Percentiles rank a stretch among this genome's conserved stretches.
phyloP scores from a whole-genome alignment of 2,888 invertebrate species.

The Digitonthophagus gazella region DNA sequence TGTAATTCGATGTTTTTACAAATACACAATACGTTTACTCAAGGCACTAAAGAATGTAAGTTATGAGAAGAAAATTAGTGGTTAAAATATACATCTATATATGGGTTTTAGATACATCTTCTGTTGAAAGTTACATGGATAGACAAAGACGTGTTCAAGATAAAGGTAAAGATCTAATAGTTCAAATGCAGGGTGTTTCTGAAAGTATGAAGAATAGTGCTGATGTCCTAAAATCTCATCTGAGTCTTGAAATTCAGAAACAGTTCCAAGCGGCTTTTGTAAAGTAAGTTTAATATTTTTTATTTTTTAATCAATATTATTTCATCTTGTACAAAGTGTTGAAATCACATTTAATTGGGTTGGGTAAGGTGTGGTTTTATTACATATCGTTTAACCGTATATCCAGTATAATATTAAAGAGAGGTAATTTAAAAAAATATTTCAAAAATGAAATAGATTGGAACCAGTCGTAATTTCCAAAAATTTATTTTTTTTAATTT shows the following conservation, averaged over 20 bases:
- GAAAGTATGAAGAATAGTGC: constrained; percentile 46
- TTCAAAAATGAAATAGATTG: too few species aligned
- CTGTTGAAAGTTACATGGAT: constrained; percentile 51
- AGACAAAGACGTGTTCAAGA: constrained; percentile 49
- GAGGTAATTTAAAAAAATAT: too few species aligned
- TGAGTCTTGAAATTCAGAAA: constrained; percentile 46
- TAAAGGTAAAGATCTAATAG: constrained; percentile 48
- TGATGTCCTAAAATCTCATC: constrained; percentile 43
- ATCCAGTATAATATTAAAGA: too few species aligned
- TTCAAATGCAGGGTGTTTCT: constrained; percentile 49
- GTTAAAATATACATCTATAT: constrained; percentile 11
- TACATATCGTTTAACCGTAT: too few species aligned
- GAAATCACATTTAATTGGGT: too few species aligned
- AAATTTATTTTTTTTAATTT: too few species aligned
- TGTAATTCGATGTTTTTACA: constrained; percentile 86
- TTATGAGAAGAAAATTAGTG: constrained; percentile 29
- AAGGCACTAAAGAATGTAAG: constrained; percentile 90
- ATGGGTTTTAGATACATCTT: constrained; percentile 49
- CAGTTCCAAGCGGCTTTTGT: constrained; percentile 46
- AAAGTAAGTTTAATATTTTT: constrained; percentile 39
- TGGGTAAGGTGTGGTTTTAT: too few species aligned
- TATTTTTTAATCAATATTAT: background rate
- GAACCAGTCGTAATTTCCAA: too few species aligned
- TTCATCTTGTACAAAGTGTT: background rate
- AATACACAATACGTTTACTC: constrained; percentile 82